Evolutionary conservation across 2,797 vertebrate species (phyloP).

Genomic region (Scyliorhinus canicula): DNA sequence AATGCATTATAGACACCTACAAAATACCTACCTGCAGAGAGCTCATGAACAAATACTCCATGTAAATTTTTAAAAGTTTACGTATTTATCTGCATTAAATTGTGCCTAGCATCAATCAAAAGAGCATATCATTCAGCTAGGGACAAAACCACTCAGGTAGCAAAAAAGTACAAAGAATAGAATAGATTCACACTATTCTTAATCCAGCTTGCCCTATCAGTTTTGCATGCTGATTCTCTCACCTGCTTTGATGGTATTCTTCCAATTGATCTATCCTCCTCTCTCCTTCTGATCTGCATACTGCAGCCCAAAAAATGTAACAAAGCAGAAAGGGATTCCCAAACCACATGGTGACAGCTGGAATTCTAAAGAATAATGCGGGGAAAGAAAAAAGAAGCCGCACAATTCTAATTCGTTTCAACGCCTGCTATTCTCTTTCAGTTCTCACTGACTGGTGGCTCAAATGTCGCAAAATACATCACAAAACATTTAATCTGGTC

Average conservation of each 20-base stretch:
- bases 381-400: slow-evolving; percentile 44
- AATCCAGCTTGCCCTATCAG: background rate
- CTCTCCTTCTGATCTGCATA: slow-evolving; percentile 54
- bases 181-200: background rate
- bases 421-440: slow-evolving; percentile 55
- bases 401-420: slow-evolving; percentile 53
- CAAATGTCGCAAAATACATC: slow-evolving; percentile 53
- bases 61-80: background rate
- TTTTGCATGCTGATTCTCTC: background rate
- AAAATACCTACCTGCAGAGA: background rate
- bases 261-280: slow-evolving; percentile 52
- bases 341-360: slow-evolving; percentile 66
- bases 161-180: background rate
- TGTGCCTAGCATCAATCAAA: background rate
- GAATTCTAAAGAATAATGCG: slow-evolving; percentile 49
- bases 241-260: background rate
- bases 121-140: background rate
- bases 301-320: slow-evolving; percentile 61
- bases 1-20: background rate
- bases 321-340: slow-evolving; percentile 67
- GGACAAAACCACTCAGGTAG: background rate
- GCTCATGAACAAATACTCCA: background rate
- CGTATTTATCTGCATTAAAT: background rate
- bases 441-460: slow-evolving; percentile 60
- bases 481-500: slow-evolving; percentile 69